Evolutionary conservation across 2,113 vertebrate species (phyloP).

Genomic region (Siniperca knerii): DNA sequence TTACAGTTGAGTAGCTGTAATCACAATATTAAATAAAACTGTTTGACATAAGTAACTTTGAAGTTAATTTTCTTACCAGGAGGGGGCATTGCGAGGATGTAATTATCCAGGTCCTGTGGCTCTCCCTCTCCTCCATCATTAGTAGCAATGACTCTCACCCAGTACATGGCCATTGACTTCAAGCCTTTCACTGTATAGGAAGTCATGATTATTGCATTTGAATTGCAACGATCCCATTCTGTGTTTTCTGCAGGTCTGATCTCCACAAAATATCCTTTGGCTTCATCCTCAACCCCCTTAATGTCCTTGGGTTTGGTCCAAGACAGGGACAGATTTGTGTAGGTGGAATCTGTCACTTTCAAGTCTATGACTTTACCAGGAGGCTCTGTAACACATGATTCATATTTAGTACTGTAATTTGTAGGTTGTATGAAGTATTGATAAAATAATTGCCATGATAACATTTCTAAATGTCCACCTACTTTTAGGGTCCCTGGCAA

Average conservation of each 20-base stretch:
- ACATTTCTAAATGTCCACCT: conserved; percentile 69
- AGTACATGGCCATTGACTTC: conserved; percentile 85
- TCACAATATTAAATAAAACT: neutral
- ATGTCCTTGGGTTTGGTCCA: conserved; percentile 87
- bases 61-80: conserved; percentile 81
- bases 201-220: conserved; percentile 74
- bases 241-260: conserved; percentile 83
- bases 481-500: conserved; percentile 89
- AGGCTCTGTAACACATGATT: conserved; percentile 82
- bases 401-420: conserved; percentile 6
- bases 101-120: conserved; percentile 82
- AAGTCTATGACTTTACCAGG: conserved; percentile 88
- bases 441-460: neutral
- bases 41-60: neutral
- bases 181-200: conserved; percentile 88
- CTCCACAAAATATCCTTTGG: conserved; percentile 91
- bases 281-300: conserved; percentile 76
- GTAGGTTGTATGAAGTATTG: neutral
- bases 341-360: conserved; percentile 88
- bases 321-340: conserved; percentile 86
- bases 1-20: neutral
- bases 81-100: conserved; percentile 80
- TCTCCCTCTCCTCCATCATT: conserved; percentile 85
- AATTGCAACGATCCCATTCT: conserved; percentile 88
- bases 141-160: conserved; percentile 85